Percentiles rank a stretch among this genome's conserved stretches.
Conservation (phyloP, 2,797 vertebrate genomes). For the Catostomus latipinnis region DNA sequence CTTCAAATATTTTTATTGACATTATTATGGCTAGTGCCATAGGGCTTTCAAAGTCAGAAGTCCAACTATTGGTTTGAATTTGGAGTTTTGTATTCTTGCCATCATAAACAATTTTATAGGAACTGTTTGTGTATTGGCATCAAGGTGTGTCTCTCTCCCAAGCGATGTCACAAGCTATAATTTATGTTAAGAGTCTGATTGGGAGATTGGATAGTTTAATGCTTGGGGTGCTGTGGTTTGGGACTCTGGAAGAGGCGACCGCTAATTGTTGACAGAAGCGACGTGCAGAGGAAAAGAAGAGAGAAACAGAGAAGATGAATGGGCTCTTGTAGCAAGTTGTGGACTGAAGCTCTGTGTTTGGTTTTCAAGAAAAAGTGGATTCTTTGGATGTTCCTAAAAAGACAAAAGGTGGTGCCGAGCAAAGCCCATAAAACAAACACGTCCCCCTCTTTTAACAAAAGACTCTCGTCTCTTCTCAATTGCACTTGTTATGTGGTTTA, state of each 20-base stretch:
- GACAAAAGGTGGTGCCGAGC: slow-evolving; percentile 56
- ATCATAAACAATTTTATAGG: slow-evolving; percentile 33
- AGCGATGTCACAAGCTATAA: slow-evolving; percentile 48
- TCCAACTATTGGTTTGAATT: not conserved
- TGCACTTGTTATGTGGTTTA: slow-evolving; percentile 78
- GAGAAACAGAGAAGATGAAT: slow-evolving; percentile 38
- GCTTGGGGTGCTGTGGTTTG: slow-evolving; percentile 68
- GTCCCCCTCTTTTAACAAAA: slow-evolving; percentile 69
- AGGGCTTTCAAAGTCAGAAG: slow-evolving; percentile 6
- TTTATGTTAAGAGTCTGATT: slow-evolving; percentile 56
- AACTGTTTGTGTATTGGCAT: slow-evolving; percentile 48
- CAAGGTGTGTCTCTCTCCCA: slow-evolving; percentile 37
- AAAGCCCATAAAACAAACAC: slow-evolving; percentile 64
- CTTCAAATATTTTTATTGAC: slow-evolving; percentile 57
- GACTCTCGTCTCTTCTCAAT: slow-evolving; percentile 76
- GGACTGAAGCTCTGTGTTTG: slow-evolving; percentile 44
- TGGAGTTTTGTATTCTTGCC: slow-evolving; percentile 25
- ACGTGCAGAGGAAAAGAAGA: slow-evolving; percentile 70
- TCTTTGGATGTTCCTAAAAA: slow-evolving; percentile 69
- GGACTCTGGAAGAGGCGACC: slow-evolving; percentile 75
- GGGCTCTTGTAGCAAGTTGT: slow-evolving; percentile 50
- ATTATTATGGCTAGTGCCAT: slow-evolving; percentile 51
- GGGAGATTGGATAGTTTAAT: slow-evolving; percentile 62
- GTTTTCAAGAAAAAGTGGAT: slow-evolving; percentile 65
- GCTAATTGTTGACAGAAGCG: slow-evolving; percentile 80